Percentiles rank a stretch among this genome's conserved stretches.
Conservation (phyloP, 2,888 invertebrate species). For the Adelognathus sp. region DNA sequence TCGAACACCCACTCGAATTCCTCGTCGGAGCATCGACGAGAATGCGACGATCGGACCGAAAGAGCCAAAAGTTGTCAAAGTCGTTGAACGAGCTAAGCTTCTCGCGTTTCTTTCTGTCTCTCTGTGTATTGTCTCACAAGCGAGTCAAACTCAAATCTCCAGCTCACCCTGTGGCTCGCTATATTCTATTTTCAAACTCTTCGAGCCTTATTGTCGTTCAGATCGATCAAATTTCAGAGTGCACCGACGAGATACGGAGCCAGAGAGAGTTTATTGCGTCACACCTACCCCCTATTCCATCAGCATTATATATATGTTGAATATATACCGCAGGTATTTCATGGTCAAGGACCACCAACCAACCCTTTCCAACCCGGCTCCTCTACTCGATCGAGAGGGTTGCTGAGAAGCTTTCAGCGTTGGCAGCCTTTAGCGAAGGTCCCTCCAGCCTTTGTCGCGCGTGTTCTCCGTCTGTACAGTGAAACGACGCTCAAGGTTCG, state of each 20-base stretch:
- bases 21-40: conserved; percentile 7
- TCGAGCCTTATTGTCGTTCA: conserved; percentile 8
- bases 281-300: background rate
- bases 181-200: background rate
- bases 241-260: background rate
- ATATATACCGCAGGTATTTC: conserved; percentile 8
- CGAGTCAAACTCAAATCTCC: conserved; percentile 13
- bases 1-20: conserved; percentile 38
- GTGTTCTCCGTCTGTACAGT: background rate
- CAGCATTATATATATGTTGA: conserved; percentile 13
- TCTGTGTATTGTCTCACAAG: background rate
- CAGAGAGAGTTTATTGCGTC: conserved; percentile 16
- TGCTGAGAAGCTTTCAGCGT: conserved; percentile 17
- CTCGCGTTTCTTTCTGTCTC: conserved; percentile 3
- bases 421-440: conserved; percentile 16
- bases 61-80: conserved; percentile 12
- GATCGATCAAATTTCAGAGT: conserved; percentile 31
- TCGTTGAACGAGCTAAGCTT: background rate
- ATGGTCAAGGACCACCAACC: conserved; percentile 23
- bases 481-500: background rate
- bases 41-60: conserved; percentile 1
- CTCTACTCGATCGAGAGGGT: conserved; percentile 6
- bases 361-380: conserved; percentile 9
- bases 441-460: background rate
- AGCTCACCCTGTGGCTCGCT: background rate